Conservation (phyloP, 2,797 vertebrate species). For the Phataginus tetradactyla region DNA sequence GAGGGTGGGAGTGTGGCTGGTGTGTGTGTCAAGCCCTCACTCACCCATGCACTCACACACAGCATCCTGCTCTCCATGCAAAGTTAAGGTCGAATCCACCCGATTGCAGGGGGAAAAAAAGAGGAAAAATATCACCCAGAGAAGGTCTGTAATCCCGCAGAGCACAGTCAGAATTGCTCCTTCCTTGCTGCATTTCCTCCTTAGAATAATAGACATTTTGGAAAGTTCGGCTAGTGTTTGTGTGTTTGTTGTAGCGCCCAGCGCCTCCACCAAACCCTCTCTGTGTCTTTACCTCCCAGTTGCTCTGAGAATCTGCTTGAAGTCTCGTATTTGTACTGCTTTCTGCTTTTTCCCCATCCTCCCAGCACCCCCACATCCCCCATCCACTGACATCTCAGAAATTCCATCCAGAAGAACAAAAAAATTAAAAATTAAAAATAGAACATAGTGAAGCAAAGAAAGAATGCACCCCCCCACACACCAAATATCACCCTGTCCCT, state of each 20-base stretch:
- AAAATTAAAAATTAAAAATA: conserved; percentile 61
- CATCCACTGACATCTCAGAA: conserved; percentile 71
- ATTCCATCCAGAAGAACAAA: conserved; percentile 76
- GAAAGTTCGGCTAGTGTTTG: conserved; percentile 86
- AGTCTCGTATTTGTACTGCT: conserved; percentile 80
- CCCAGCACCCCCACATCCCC: conserved; percentile 38
- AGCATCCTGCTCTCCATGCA: conserved; percentile 85
- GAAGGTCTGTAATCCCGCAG: conserved; percentile 76
- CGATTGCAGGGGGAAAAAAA: conserved; percentile 67
- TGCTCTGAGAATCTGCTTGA: conserved; percentile 80
- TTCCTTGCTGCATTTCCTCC: conserved; percentile 83
- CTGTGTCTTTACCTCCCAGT: conserved; percentile 70
- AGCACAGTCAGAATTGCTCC: conserved; percentile 84
- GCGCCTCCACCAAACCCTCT: conserved; percentile 68
- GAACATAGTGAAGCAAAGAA: conserved; percentile 72
- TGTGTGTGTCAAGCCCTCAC: conserved; percentile 78
- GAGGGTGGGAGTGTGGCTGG: conserved; percentile 73
- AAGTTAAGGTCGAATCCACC: conserved; percentile 83
- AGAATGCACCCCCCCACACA: background rate
- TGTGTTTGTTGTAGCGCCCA: conserved; percentile 84
- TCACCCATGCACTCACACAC: conserved; percentile 75
- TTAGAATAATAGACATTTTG: conserved; percentile 83
- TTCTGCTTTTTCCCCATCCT: conserved; percentile 70
- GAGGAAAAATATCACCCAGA: conserved; percentile 66
- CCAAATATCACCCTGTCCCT: conserved; percentile 48